phyloP scores from a whole-genome alignment of 2,113 vertebrate species.

The Pelvicachromis taeniatus region DNA sequence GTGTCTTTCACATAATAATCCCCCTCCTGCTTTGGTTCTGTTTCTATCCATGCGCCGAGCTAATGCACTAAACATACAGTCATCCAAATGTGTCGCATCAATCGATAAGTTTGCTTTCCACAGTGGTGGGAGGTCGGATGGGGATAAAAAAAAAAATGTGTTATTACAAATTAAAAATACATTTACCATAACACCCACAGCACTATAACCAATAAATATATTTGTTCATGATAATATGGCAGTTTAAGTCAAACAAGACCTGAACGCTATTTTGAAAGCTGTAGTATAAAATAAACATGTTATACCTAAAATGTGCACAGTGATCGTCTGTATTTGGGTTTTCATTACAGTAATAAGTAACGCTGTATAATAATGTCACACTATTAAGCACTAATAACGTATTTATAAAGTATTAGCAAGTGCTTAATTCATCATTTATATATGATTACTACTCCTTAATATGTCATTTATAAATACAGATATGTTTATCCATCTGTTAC shows the following conservation, averaged over 20 bases:
- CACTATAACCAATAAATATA: not conserved
- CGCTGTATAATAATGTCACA: accelerated
- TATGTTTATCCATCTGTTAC: not conserved
- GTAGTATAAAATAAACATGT: not conserved
- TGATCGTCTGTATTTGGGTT: not conserved
- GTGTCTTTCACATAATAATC: not conserved
- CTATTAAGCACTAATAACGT: not conserved
- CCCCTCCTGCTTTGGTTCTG: not conserved
- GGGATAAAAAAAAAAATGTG: not conserved
- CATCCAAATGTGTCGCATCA: not conserved
- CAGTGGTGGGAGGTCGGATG: not conserved
- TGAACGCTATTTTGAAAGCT: not conserved
- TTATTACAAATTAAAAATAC: not conserved
- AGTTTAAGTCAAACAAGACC: not conserved
- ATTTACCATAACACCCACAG: not conserved
- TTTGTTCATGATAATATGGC: not conserved
- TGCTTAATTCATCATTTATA: not conserved
- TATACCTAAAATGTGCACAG: not conserved
- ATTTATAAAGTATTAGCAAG: not conserved
- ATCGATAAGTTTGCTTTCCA: not conserved
- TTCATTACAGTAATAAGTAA: not conserved
- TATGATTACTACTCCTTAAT: not conserved
- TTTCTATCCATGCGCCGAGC: not conserved
- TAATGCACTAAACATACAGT: not conserved
- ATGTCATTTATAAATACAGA: not conserved